Evolutionary conservation across 2,797 vertebrate species (phyloP).

Genomic region (Mormyrus hasselquistii): DNA sequence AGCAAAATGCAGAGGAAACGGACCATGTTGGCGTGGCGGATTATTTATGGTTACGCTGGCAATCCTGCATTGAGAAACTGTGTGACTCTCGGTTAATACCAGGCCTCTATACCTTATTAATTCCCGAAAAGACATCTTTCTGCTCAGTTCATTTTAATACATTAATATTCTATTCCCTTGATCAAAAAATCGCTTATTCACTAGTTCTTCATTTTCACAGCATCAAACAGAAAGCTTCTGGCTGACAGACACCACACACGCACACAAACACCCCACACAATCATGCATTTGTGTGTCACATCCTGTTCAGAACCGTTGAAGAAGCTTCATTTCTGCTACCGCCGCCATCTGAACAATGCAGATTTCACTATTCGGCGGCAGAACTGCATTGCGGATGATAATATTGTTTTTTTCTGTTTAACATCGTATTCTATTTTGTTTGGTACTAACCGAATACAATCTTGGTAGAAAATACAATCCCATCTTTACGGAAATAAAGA

Average conservation of each 20-base stretch:
- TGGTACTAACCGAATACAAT: neutral
- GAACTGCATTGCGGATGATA: neutral
- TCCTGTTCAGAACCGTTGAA: neutral
- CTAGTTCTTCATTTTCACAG: neutral
- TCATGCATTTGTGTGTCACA: neutral
- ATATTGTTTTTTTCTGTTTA: neutral
- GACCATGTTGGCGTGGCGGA: no score
- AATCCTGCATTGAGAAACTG: neutral
- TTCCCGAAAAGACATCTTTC: neutral
- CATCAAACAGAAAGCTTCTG: neutral
- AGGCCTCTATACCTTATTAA: neutral
- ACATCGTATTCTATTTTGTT: neutral
- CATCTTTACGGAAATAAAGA: neutral
- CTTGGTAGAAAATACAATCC: neutral
- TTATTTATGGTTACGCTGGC: neutral
- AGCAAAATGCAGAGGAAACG: neutral
- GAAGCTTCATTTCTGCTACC: neutral
- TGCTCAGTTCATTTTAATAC: neutral
- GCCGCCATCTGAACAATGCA: neutral
- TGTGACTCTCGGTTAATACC: neutral
- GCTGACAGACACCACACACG: neutral
- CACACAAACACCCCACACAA: neutral
- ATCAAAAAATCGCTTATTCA: neutral
- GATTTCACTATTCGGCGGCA: neutral
- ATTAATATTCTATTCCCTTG: neutral